These are phyloP conservation scores for Heteractis magnifica DNA, from an alignment of 92 coral and sea anemone genomes.

Conservation along the genomic window DNA sequence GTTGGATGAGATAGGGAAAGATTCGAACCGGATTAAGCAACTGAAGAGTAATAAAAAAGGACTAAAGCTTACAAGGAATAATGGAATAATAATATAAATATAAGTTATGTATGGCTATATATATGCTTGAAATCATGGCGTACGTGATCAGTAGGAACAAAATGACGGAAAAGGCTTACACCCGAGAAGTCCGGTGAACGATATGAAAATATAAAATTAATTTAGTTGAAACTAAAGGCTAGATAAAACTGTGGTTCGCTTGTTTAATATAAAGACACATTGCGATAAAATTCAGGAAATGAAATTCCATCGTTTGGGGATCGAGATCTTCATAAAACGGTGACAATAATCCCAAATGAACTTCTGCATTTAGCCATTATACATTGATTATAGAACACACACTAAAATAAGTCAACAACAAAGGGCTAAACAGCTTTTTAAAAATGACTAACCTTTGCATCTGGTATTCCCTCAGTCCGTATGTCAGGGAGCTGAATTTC, in stretches of 20 bases:
- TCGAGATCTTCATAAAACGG: not conserved
- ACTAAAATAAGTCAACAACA: not conserved
- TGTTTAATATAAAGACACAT: not conserved
- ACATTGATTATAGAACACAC: not conserved
- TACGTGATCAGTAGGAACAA: not conserved
- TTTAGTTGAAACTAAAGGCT: not conserved
- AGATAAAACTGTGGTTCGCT: not conserved
- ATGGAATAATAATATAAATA: no score
- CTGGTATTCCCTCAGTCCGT: not conserved
- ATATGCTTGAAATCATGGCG: no score
- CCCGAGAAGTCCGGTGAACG: not conserved
- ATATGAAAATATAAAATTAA: not conserved
- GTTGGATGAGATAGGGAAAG: no score
- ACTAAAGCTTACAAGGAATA: no score
- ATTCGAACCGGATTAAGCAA: no score
- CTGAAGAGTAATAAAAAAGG: no score
- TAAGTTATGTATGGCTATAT: no score
- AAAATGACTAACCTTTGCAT: conserved; percentile 1
- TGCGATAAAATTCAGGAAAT: not conserved
- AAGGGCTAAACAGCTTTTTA: not conserved
- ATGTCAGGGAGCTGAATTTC: not conserved
- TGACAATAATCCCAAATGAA: not conserved
- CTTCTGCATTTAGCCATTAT: not conserved
- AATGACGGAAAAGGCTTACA: not conserved
- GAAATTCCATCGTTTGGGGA: no score